Evolutionary conservation across 2,888 invertebrate genomes (phyloP), one percentile per base, ranked within the genome.

Genomic region (Eucriotettix oculatus): DNA sequence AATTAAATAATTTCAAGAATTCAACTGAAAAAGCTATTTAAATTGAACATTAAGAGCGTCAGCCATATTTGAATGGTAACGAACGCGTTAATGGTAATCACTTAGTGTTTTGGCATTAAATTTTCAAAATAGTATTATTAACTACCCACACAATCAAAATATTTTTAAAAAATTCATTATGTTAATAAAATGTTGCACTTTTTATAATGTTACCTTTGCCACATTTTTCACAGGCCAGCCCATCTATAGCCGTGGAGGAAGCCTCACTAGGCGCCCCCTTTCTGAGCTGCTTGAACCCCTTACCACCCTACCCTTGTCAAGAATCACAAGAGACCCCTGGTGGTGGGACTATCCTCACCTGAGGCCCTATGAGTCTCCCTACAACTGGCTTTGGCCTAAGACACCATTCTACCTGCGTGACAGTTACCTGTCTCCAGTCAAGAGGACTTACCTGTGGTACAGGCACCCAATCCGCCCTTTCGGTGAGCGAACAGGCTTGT

Each of bases 391-490:
- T 40, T 60, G 64, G 58, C 56, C 54, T 29, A 57, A 57, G 16
- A 64, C 66, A 10, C 86, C 87, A 64, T 87, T 84, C 74, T 86
- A 84, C 78, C 80, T 90, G 73, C 81, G 92, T 68, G 87, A 89
- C 79, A 90, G 90, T 71, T 92, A 86, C 79, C 84, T 92, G 75
- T 91, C 90, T 72, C 92, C 92, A 64, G 83, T 92, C 74, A 91
- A 90, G 81, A 87, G 89, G 78, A 86, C 85, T 76, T 92, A 87
- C 79, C 81, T 92, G 71, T 92, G 92, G 92, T 85, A 86, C 76
- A 87, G 86, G 77, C 91, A 92, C 77, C 92, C 92, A 74, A 82
- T 87, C 76, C 86, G 91, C 78, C 90, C 90, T 73, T 84, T 90
- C 79, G 88, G 90, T 91, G 84, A 84, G 89, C 40, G n/a, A 9